Evolutionary conservation across 2,113 vertebrate genomes (phyloP).

Genomic region (Crocuta crocuta): DNA sequence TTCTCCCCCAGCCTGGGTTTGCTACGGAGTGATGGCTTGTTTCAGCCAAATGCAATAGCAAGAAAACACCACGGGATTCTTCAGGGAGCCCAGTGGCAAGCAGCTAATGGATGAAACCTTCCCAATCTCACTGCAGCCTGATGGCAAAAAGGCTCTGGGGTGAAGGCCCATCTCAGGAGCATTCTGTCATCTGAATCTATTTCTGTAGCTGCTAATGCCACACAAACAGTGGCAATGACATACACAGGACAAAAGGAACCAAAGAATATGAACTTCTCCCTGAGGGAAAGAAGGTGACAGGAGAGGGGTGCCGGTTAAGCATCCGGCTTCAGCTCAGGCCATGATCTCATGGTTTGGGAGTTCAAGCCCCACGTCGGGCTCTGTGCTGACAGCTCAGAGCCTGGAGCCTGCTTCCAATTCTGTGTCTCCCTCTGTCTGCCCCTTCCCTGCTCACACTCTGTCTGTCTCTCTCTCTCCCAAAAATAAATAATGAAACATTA

Average conservation of each 20-base stretch:
- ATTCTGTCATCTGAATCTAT: not conserved
- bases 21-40: not conserved
- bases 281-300: not conserved
- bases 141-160: not conserved
- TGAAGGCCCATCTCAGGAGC: not conserved
- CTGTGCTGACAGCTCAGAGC: no score
- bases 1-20: not conserved
- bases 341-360: no score
- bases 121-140: not conserved
- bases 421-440: no score
- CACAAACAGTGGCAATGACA: not conserved
- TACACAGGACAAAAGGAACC: not conserved
- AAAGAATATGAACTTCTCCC: not conserved
- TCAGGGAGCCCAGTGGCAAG: not conserved
- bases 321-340: no score
- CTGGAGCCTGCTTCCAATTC: no score
- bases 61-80: slow-evolving; percentile 52
- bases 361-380: no score
- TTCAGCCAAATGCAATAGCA: not conserved
- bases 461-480: no score
- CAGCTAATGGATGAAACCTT: not conserved
- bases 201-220: not conserved
- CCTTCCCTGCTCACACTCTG: no score
- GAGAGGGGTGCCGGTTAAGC: no score
- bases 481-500: no score